These are phyloP conservation scores for Xestia sexstrigata DNA, from an alignment of 2,888 invertebrate species.

Conservation along the genomic window DNA sequence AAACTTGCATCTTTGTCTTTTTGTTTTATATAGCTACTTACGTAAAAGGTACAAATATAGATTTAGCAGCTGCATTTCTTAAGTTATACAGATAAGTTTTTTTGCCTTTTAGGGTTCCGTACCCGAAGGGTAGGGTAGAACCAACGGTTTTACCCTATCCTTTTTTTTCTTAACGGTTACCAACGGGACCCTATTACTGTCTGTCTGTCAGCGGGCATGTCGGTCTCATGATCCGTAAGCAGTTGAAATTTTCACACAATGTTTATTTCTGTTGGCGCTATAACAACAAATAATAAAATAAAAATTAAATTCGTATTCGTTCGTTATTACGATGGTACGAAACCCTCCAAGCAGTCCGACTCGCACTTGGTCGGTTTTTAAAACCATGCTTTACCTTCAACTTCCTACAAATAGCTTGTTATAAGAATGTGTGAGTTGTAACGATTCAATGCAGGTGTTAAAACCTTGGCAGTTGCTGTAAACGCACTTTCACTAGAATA, in stretches of 20 bases:
- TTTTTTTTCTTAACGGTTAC: too few relatives aligned
- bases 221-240: too few relatives aligned
- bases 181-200: too few relatives aligned
- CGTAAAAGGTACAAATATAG: neutral
- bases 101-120: neutral
- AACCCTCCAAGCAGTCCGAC: too few relatives aligned
- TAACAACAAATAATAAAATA: too few relatives aligned
- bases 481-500: conserved; percentile 83
- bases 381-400: conserved; percentile 1
- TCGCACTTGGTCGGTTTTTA: neutral
- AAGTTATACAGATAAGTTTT: neutral
- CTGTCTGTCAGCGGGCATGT: too few relatives aligned
- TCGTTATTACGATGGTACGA: too few relatives aligned
- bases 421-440: conserved; percentile 52
- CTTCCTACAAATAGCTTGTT: conserved; percentile 41
- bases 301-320: too few relatives aligned
- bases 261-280: too few relatives aligned
- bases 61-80: neutral
- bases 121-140: too few relatives aligned
- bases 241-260: too few relatives aligned
- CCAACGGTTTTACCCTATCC: too few relatives aligned
- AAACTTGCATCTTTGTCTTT: conserved; percentile 3
- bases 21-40: neutral
- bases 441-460: conserved; percentile 71
- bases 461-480: conserved; percentile 80